Conservation (phyloP, 2,888 invertebrate genomes). For the Drosophila colorata region DNA sequence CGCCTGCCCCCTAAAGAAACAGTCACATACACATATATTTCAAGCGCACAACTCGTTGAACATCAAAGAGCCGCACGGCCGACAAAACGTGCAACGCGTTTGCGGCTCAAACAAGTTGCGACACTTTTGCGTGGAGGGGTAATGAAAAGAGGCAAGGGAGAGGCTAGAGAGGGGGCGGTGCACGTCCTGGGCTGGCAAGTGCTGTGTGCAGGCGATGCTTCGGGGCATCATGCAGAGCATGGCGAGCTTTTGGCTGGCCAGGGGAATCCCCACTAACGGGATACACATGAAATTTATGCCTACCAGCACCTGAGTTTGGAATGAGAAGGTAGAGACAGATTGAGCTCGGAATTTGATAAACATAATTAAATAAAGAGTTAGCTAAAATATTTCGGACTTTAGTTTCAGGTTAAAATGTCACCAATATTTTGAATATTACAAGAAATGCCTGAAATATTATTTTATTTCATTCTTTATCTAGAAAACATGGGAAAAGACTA, state of each 20-base stretch:
- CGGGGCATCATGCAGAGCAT: conserved; percentile 18
- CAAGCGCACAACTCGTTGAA: conserved; percentile 67
- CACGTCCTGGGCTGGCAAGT: conserved; percentile 1
- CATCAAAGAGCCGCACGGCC: conserved; percentile 66
- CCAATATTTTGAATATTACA: no score
- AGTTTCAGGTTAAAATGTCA: no score
- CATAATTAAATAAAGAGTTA: no score
- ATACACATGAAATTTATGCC: neutral
- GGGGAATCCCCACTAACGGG: conserved; percentile 1
- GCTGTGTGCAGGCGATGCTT: conserved; percentile 9
- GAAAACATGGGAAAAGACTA: no score
- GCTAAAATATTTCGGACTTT: no score
- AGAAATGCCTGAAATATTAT: no score
- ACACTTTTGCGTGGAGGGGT: conserved; percentile 49
- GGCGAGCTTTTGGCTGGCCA: conserved; percentile 8
- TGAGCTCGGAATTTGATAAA: neutral
- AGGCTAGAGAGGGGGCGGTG: neutral
- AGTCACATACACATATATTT: conserved; percentile 14
- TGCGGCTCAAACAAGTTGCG: conserved; percentile 66
- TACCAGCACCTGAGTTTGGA: neutral
- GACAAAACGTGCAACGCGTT: conserved; percentile 53
- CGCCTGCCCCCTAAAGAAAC: conserved; percentile 34
- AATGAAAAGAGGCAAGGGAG: conserved; percentile 2
- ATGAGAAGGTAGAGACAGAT: no score
- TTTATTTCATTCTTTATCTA: no score